Evolutionary conservation across 2,888 invertebrate genomes (phyloP).

Genomic region (Andrena camellia): DNA sequence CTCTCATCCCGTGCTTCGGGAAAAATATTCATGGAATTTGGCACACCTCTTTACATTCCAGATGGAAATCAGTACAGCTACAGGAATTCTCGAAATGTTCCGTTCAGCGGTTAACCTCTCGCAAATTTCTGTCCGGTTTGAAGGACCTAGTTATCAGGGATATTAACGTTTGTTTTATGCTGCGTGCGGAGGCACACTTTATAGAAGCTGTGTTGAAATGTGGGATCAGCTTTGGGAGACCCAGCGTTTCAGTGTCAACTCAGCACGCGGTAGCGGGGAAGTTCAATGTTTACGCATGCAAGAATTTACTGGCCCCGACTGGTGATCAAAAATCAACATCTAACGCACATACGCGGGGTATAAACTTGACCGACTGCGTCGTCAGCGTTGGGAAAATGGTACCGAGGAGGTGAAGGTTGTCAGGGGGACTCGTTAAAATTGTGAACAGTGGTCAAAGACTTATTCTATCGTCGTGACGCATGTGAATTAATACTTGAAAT

Average conservation of each 20-base stretch:
- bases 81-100: background rate
- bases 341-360: background rate
- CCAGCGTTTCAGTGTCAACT: slow-evolving; percentile 2
- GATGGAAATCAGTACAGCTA: background rate
- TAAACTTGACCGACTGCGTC: too few species aligned
- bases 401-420: too few species aligned
- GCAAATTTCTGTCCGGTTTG: background rate
- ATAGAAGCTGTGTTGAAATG: background rate
- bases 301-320: slow-evolving; percentile 25
- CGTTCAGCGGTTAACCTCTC: too few species aligned
- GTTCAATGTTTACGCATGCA: slow-evolving; percentile 30
- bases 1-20: background rate
- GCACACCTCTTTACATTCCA: background rate
- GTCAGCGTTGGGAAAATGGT: too few species aligned
- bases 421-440: too few species aligned
- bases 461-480: too few species aligned
- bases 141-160: background rate
- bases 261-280: background rate
- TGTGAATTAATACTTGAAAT: too few species aligned
- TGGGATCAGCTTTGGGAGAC: background rate
- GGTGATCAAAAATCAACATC: slow-evolving; percentile 10
- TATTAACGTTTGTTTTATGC: background rate
- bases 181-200: background rate
- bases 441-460: too few species aligned
- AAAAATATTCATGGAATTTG: background rate